phyloP scores from a whole-genome alignment of 2,113 vertebrate species.

The Micronisus gabar region DNA sequence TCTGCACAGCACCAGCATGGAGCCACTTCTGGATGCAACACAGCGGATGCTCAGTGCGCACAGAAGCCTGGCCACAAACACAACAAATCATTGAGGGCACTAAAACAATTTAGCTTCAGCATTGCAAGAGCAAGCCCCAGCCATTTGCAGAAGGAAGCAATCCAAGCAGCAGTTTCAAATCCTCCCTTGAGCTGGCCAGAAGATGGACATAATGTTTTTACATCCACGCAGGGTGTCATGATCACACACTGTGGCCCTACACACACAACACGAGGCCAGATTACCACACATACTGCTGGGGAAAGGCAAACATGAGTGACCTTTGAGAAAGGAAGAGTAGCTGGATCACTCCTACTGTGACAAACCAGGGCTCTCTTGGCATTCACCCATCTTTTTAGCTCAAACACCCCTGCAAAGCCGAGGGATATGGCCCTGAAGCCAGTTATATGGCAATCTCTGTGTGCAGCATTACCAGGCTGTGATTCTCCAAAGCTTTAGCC shows the following conservation, averaged over 20 bases:
- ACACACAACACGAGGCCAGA: neutral
- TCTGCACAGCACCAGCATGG: neutral
- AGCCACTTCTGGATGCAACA: neutral
- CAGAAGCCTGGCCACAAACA: neutral
- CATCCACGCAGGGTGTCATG: neutral
- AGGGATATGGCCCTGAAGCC: neutral
- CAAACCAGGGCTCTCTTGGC: neutral
- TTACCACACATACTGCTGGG: neutral
- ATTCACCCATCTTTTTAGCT: neutral
- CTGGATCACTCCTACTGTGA: neutral
- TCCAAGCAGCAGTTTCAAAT: neutral
- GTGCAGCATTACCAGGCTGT: neutral
- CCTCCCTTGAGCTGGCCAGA: neutral
- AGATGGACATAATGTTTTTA: neutral
- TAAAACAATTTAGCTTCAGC: neutral
- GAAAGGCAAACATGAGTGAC: neutral
- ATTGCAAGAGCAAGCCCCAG: neutral
- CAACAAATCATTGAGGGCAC: neutral
- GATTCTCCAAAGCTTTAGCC: neutral
- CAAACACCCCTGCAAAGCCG: neutral
- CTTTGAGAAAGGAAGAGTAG: neutral
- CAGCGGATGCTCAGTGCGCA: accelerated
- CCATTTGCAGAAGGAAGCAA: neutral
- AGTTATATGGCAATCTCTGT: neutral
- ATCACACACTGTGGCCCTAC: neutral